Conservation (phyloP, 2,797 vertebrate species). For the Halcyon chelicuti region DNA sequence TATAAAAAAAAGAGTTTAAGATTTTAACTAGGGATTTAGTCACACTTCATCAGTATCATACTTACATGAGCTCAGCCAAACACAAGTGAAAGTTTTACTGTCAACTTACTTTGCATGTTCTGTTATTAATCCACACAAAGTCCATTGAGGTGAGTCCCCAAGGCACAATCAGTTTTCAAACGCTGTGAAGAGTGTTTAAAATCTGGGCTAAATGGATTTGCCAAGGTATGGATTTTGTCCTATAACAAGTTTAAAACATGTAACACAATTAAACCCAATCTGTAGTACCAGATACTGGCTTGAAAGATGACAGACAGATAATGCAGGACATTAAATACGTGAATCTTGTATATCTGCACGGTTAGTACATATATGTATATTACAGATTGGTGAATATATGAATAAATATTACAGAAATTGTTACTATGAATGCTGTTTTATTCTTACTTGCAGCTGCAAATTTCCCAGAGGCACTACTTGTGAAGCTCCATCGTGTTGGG, state of each 20-base stretch:
- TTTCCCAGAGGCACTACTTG: background rate
- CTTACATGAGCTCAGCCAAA: constrained; percentile 68
- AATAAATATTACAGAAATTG: background rate
- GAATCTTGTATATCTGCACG: background rate
- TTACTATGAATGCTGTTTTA: background rate
- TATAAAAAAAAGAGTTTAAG: background rate
- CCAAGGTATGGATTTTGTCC: constrained; percentile 69
- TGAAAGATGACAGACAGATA: background rate
- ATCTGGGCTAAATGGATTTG: constrained; percentile 62
- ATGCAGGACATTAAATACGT: background rate
- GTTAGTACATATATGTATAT: accelerated
- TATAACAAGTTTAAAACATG: background rate
- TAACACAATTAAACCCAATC: background rate
- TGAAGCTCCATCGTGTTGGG: background rate
- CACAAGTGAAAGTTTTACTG: constrained; percentile 74
- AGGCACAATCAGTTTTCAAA: constrained; percentile 46
- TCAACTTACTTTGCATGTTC: constrained; percentile 70
- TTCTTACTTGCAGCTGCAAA: background rate
- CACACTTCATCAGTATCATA: constrained; percentile 71
- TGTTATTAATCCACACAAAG: constrained; percentile 66
- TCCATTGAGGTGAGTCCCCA: constrained; percentile 41
- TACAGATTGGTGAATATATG: background rate
- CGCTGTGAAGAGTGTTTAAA: constrained; percentile 58
- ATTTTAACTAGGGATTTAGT: constrained; percentile 70
- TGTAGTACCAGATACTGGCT: background rate